Evolutionary conservation across 1,140 invertebrate species (phyloP).

Genomic region (Nautilus pompilius): DNA sequence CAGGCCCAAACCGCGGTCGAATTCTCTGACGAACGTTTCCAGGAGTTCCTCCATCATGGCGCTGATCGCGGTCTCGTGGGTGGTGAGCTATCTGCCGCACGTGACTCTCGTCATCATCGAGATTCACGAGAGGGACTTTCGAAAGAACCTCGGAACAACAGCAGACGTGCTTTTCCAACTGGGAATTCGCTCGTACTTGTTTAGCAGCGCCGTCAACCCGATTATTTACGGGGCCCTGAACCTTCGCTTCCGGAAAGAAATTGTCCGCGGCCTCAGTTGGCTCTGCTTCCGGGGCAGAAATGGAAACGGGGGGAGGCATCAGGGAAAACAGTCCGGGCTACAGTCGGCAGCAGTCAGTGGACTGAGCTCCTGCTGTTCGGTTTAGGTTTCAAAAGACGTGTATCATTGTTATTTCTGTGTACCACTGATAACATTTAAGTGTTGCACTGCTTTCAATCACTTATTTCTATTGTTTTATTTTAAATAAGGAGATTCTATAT

Average conservation of each 20-base stretch:
- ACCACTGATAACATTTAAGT: no score
- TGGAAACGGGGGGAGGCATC: no score
- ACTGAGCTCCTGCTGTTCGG: no score
- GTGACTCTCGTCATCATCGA: neutral
- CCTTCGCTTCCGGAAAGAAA: conserved; percentile 27
- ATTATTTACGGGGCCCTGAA: conserved; percentile 38
- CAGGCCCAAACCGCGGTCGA: neutral
- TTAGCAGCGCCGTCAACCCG: conserved; percentile 38
- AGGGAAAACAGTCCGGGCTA: no score
- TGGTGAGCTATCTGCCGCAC: conserved; percentile 1
- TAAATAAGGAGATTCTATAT: no score
- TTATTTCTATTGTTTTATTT: no score
- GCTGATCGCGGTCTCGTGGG: neutral
- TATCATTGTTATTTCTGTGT: no score
- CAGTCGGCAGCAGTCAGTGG: no score
- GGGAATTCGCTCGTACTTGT: conserved; percentile 29
- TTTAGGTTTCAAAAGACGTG: no score
- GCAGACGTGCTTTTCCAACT: conserved; percentile 25
- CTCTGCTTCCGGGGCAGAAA: no score
- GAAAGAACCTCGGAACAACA: neutral
- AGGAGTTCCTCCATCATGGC: conserved; percentile 4
- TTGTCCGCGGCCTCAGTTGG: conserved; percentile 13
- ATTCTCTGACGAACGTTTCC: neutral
- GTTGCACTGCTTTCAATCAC: no score
- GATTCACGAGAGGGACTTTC: conserved; percentile 6